Evolutionary conservation across 2,888 invertebrate genomes (phyloP).

Genomic region (Strigamia transsilvanica): DNA sequence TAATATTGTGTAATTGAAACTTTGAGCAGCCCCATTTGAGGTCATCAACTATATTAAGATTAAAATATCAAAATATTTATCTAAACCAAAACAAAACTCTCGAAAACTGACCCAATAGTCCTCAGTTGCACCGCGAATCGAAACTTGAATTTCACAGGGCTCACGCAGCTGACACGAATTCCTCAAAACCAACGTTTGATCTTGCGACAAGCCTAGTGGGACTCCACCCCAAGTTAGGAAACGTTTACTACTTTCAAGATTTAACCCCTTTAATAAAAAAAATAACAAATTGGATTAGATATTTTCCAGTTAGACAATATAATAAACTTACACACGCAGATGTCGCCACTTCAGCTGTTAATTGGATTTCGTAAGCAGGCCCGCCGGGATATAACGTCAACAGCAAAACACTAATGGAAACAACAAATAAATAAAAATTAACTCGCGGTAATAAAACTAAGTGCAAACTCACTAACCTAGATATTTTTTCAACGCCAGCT

Average conservation of each 20-base stretch:
- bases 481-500: background rate
- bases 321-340: background rate
- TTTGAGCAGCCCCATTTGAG: background rate
- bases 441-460: background rate
- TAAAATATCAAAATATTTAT: background rate
- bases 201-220: background rate
- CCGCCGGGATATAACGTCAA: slow-evolving; percentile 44
- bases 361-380: slow-evolving; percentile 27
- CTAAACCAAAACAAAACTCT: background rate
- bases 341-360: background rate
- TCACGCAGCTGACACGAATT: background rate
- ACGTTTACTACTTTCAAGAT: slow-evolving; percentile 17
- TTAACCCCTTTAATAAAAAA: slow-evolving; percentile 28
- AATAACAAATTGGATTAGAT: background rate
- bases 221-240: slow-evolving; percentile 36
- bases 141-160: slow-evolving; percentile 6
- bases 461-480: slow-evolving; percentile 13
- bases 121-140: background rate
- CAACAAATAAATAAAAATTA: background rate
- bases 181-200: background rate
- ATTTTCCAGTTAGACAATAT: background rate
- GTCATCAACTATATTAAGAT: background rate
- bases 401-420: slow-evolving; percentile 13
- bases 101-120: slow-evolving; percentile 13
- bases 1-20: background rate